Conservation (phyloP, 2,797 vertebrate genomes). For the Amblyopsis hoosieri region DNA sequence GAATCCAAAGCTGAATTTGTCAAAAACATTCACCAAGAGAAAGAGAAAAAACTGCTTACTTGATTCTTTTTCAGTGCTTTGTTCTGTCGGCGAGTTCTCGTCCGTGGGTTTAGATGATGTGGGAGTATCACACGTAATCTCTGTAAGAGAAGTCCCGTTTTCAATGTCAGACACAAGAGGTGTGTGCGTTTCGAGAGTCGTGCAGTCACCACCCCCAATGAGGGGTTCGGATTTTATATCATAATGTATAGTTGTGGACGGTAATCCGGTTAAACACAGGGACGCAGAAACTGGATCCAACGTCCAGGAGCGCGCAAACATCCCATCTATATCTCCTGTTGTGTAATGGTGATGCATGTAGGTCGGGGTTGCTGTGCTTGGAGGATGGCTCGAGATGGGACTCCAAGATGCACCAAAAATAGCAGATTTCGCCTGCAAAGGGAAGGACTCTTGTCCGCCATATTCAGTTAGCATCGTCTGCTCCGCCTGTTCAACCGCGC, state of each 20-base stretch:
- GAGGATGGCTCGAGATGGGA: conserved; percentile 83
- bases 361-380: conserved; percentile 82
- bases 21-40: conserved; percentile 13
- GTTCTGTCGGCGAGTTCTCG: conserved; percentile 81
- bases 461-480: conserved; percentile 87
- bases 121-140: conserved; percentile 78
- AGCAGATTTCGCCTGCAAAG: conserved; percentile 91
- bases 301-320: conserved; percentile 95
- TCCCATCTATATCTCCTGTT: conserved; percentile 87
- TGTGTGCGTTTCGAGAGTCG: conserved; percentile 90
- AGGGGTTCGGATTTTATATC: conserved; percentile 95
- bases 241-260: conserved; percentile 87
- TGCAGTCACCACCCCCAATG: conserved; percentile 88
- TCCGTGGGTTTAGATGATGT: conserved; percentile 78
- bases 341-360: conserved; percentile 89
- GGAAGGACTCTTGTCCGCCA: conserved; percentile 90
- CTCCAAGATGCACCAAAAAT: conserved; percentile 93
- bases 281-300: conserved; percentile 90
- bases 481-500: conserved; percentile 82
- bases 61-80: conserved; percentile 83
- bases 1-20: not conserved
- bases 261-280: conserved; percentile 92
- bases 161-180: conserved; percentile 91
- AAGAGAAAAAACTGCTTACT: conserved; percentile 81
- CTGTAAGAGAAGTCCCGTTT: conserved; percentile 84